Conservation (phyloP, 1,140 invertebrate genomes). For the Panulirus ornatus region DNA sequence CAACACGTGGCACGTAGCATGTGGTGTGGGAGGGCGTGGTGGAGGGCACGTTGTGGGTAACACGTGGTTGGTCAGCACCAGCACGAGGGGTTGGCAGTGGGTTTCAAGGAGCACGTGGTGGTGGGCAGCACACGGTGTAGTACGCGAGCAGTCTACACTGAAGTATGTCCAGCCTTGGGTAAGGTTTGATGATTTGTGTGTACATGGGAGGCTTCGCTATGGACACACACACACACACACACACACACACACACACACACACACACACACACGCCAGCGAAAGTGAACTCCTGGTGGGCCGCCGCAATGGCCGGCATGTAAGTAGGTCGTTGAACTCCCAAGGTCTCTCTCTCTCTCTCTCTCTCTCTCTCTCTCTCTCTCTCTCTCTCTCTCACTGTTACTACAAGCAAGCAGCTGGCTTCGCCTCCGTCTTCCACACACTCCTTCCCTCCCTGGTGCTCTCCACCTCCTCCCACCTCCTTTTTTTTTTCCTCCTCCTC, state of each 20-base stretch:
- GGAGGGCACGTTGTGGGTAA: too few species aligned
- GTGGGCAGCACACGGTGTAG: too few species aligned
- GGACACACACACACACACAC: slow-evolving; percentile 3
- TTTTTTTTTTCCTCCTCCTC: background rate
- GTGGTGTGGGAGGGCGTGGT: too few species aligned
- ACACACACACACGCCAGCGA: slow-evolving; percentile 15
- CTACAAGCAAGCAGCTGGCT: too few species aligned
- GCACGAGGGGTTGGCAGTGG: too few species aligned
- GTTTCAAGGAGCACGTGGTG: too few species aligned
- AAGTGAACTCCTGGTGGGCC: slow-evolving; percentile 35
- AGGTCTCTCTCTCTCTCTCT: slow-evolving; percentile 43
- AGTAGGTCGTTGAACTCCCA: slow-evolving; percentile 36
- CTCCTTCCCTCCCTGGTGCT: background rate
- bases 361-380: slow-evolving; percentile 39
- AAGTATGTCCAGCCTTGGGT: too few species aligned
- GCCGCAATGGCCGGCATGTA: slow-evolving; percentile 13
- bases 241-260: background rate
- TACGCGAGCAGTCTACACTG: too few species aligned
- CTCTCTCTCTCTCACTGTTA: slow-evolving; percentile 28
- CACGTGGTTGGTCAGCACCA: too few species aligned
- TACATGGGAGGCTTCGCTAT: too few species aligned
- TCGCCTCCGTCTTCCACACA: background rate
- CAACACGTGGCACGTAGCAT: too few species aligned
- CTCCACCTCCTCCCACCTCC: background rate
- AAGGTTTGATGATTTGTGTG: too few species aligned